Percentiles rank a stretch among this genome's conserved stretches.
Evolutionary conservation across 2,888 invertebrate species (phyloP).

Genomic region (Hecatera dysodea): DNA sequence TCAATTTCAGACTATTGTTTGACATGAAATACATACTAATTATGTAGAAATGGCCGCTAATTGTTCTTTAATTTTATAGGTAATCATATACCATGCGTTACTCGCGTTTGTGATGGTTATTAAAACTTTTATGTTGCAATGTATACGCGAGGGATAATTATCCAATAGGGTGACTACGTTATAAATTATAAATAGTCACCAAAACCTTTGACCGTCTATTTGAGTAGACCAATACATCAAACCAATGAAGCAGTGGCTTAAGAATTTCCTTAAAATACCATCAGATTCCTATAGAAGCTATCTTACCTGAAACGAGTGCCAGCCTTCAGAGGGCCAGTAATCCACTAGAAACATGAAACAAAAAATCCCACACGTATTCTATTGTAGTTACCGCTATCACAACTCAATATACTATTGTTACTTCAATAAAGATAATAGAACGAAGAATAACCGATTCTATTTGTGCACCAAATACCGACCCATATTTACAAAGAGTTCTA

Average conservation of each 20-base stretch:
- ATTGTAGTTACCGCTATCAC: slow-evolving; percentile 21
- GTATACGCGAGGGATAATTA: neutral
- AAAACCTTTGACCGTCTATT: no score
- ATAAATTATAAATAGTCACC: neutral
- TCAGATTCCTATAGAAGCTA: neutral
- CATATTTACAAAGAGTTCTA: slow-evolving; percentile 18
- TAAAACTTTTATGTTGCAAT: neutral
- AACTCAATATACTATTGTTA: slow-evolving; percentile 17
- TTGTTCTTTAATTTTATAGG: slow-evolving; percentile 37
- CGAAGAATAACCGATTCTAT: slow-evolving; percentile 32
- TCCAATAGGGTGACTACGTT: neutral
- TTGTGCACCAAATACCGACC: slow-evolving; percentile 23
- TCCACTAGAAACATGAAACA: neutral
- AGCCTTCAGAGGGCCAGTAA: neutral
- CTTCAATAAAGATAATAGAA: slow-evolving; percentile 40
- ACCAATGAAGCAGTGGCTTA: neutral
- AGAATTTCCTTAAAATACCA: neutral
- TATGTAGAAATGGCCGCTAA: slow-evolving; percentile 18
- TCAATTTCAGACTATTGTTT: slow-evolving; percentile 55
- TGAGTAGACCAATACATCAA: neutral
- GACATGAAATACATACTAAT: slow-evolving; percentile 41
- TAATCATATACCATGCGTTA: neutral
- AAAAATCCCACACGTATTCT: slow-evolving; percentile 4
- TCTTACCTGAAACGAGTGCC: neutral
- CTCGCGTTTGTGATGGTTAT: neutral